Percentiles rank a stretch among this genome's conserved stretches.
phyloP scores from a whole-genome alignment of 2,888 invertebrate genomes.

The Leucania comma region DNA sequence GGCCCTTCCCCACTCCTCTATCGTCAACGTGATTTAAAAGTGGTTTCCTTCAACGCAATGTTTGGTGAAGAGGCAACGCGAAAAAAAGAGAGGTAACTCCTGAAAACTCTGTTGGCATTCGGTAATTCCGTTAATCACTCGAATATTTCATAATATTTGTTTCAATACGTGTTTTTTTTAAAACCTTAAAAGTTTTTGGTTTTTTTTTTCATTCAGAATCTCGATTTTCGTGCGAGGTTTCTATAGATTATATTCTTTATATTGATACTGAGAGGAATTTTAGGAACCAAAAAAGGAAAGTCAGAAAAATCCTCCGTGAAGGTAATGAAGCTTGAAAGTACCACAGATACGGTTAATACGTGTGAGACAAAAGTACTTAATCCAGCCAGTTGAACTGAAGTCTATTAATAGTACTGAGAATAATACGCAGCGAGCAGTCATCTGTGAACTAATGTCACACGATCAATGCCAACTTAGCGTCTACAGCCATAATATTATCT shows the following conservation, averaged over 20 bases:
- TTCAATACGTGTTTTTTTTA: no score
- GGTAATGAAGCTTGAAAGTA: neutral
- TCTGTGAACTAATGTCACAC: constrained; percentile 37
- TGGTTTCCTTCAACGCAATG: no score
- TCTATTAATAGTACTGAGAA: constrained; percentile 20
- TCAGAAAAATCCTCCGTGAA: neutral
- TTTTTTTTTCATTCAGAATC: neutral
- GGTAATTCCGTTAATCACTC: no score
- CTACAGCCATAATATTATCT: constrained; percentile 10
- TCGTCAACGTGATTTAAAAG: no score
- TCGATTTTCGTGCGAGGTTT: neutral
- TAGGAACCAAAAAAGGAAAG: neutral
- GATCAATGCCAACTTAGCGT: constrained; percentile 33
- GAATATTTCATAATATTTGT: no score
- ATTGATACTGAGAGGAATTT: neutral
- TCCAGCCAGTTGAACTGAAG: constrained; percentile 17
- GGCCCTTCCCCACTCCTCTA: no score
- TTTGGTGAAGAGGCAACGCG: no score
- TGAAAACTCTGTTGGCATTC: no score
- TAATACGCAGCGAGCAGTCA: constrained; percentile 13
- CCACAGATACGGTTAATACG: neutral
- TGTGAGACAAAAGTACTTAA: neutral
- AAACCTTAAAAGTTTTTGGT: no score
- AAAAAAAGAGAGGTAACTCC: no score
- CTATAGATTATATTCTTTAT: no score